These are phyloP conservation scores for Orchesella cincta DNA, from an alignment of 1,140 invertebrate genomes.

Conservation along the genomic window DNA sequence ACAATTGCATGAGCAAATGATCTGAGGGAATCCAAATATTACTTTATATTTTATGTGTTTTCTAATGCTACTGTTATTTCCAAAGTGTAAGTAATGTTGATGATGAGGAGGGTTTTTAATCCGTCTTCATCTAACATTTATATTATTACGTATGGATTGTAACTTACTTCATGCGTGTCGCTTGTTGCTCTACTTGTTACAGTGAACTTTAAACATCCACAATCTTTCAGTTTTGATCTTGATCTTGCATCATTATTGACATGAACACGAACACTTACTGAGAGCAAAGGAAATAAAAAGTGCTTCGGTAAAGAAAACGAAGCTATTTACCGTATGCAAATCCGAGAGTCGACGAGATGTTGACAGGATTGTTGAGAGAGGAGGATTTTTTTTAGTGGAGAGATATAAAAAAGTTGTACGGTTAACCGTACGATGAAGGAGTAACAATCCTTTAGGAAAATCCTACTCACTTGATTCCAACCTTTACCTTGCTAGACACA, in stretches of 20 bases:
- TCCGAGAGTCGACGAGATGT: neutral
- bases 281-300: neutral
- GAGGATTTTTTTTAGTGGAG: neutral
- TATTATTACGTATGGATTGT: neutral
- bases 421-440: too few species aligned
- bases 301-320: neutral
- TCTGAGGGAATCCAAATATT: neutral
- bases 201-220: neutral
- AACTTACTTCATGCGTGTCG: neutral
- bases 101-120: neutral
- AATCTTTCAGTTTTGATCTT: slow-evolving; percentile 22
- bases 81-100: neutral
- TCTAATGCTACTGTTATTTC: neutral
- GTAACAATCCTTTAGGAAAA: too few species aligned
- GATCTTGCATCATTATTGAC: slow-evolving; percentile 29
- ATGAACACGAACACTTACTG: slow-evolving; percentile 15
- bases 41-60: neutral
- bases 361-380: neutral
- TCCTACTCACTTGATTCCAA: neutral
- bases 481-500: neutral
- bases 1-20: neutral
- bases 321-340: slow-evolving; percentile 26
- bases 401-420: neutral
- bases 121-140: neutral
- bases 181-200: neutral